Percentiles rank a stretch among this genome's conserved stretches.
Conservation (phyloP, 1,140 invertebrate genomes). For the Leptopilina boulardi region DNA sequence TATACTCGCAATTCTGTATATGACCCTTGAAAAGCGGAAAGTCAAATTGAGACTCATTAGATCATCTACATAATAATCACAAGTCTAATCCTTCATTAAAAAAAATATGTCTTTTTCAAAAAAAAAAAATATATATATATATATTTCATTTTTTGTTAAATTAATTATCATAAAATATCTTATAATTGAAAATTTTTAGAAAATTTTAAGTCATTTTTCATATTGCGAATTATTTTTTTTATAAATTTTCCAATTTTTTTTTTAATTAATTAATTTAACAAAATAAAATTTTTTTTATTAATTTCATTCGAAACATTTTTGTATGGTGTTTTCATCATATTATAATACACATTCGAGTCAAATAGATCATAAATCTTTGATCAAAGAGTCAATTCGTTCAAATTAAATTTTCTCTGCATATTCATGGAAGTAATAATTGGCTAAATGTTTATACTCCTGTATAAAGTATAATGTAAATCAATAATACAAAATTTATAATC, state of each 20-base stretch:
- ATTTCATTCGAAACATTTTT: neutral
- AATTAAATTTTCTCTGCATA: neutral
- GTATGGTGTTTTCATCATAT: neutral
- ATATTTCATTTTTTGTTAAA: too few relatives aligned
- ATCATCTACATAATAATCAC: neutral
- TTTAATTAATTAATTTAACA: too few relatives aligned
- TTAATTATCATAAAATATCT: too few relatives aligned
- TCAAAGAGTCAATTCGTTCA: neutral
- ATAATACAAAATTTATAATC: neutral
- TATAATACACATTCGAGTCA: neutral
- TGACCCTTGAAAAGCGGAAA: conserved; percentile 27
- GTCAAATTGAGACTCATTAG: neutral
- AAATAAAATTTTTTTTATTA: neutral
- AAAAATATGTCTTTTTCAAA: neutral
- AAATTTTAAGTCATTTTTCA: too few relatives aligned
- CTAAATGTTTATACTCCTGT: neutral
- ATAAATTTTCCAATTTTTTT: too few relatives aligned
- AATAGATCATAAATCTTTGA: neutral
- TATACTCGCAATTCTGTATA: neutral
- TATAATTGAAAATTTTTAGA: too few relatives aligned
- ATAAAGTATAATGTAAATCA: neutral
- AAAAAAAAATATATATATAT: neutral
- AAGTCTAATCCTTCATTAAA: neutral
- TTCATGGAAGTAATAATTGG: neutral
- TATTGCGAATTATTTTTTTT: too few relatives aligned